These are phyloP conservation scores for Lontra canadensis DNA, from an alignment of 2,113 vertebrate species.

Conservation along the genomic window DNA sequence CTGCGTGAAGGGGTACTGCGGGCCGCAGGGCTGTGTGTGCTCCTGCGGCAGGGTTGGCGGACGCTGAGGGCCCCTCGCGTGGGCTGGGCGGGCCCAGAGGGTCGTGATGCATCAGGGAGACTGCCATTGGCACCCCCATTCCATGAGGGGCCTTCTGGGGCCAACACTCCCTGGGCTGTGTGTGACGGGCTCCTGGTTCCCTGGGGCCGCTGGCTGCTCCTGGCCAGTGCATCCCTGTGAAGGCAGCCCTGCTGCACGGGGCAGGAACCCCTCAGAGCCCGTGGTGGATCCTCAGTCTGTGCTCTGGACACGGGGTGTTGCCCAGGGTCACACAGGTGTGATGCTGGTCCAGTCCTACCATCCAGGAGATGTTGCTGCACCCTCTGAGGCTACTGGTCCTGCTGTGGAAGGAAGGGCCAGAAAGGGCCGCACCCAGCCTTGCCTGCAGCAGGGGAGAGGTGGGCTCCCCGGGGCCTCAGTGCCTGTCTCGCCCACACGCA, in stretches of 20 bases:
- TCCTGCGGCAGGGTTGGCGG: too few species aligned
- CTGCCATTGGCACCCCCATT: background rate
- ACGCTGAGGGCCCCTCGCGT: background rate
- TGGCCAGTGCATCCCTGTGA: rapidly evolving
- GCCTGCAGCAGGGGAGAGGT: background rate
- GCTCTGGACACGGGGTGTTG: background rate
- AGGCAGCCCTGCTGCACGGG: background rate
- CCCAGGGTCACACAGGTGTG: background rate
- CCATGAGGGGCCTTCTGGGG: background rate
- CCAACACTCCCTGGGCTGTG: background rate
- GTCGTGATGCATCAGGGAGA: background rate
- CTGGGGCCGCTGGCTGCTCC: background rate
- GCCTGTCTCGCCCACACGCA: background rate
- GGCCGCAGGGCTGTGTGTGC: too few species aligned
- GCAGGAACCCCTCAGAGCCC: background rate
- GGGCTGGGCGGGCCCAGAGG: background rate
- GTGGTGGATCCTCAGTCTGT: background rate
- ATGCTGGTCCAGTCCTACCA: background rate
- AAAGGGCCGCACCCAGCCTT: background rate
- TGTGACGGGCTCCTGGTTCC: background rate
- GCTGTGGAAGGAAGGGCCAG: background rate
- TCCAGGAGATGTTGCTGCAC: background rate
- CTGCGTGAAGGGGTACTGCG: too few species aligned
- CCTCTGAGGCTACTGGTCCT: background rate
- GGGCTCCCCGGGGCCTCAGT: background rate